phyloP scores from a whole-genome alignment of 2,888 invertebrate species.

The Pomacea canaliculata region DNA sequence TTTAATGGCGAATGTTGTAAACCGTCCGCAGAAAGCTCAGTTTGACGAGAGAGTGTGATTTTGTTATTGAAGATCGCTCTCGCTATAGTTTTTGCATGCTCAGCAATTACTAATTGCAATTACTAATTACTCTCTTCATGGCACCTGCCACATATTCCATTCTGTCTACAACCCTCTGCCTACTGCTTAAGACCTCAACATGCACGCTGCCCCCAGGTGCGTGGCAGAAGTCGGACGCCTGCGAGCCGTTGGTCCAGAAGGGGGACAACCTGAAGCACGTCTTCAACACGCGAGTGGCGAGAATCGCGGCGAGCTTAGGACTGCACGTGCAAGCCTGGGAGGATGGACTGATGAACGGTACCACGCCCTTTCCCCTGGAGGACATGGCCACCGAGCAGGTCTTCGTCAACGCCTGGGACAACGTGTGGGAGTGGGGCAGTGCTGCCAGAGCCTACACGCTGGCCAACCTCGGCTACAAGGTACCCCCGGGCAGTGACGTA shows the following conservation, averaged over 20 bases:
- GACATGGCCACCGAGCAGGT: slow-evolving; percentile 40
- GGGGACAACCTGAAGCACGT: slow-evolving; percentile 29
- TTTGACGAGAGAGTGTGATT: too few species aligned
- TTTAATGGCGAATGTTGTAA: too few species aligned
- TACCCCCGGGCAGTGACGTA: slow-evolving; percentile 22
- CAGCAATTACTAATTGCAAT: too few species aligned
- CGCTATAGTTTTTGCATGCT: too few species aligned
- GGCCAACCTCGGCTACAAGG: slow-evolving; percentile 64
- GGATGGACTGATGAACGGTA: slow-evolving; percentile 43
- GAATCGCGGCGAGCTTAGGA: slow-evolving; percentile 25
- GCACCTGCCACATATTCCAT: too few species aligned
- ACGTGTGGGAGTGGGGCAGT: slow-evolving; percentile 51
- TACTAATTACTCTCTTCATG: too few species aligned
- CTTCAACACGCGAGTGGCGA: slow-evolving; percentile 30
- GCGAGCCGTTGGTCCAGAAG: slow-evolving; percentile 20
- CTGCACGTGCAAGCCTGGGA: slow-evolving; percentile 48
- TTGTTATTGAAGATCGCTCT: too few species aligned
- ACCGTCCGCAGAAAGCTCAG: too few species aligned
- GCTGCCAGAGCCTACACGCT: slow-evolving; percentile 50
- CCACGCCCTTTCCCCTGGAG: slow-evolving; percentile 15
- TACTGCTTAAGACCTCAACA: too few species aligned
- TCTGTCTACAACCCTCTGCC: too few species aligned
- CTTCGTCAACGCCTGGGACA: slow-evolving; percentile 58
- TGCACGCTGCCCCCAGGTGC: slow-evolving; percentile 20
- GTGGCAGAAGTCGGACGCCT: slow-evolving; percentile 44